Percentiles rank a stretch among this genome's conserved stretches.
Conservation (phyloP, 2,888 invertebrate genomes). For the Tenthredo scrophulariae region DNA sequence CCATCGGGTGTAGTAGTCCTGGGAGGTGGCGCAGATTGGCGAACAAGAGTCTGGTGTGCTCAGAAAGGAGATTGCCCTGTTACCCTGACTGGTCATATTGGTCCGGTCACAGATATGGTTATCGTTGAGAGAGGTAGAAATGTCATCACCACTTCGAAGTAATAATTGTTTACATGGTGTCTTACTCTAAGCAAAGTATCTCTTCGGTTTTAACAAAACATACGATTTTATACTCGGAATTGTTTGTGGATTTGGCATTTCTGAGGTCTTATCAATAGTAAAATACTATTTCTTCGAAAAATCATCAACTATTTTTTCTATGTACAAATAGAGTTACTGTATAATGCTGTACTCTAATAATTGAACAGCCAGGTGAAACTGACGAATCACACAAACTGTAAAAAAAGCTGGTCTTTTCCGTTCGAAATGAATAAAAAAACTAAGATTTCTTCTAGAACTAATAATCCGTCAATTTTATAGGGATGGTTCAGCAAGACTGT, state of each 20-base stretch:
- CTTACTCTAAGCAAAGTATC: neutral
- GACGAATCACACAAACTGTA: neutral
- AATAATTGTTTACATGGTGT: constrained; percentile 62
- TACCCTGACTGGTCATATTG: constrained; percentile 84
- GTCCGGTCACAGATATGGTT: constrained; percentile 82
- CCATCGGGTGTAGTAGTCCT: constrained; percentile 86
- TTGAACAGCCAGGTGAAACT: neutral
- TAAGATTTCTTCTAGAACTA: constrained; percentile 21
- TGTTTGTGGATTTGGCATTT: neutral
- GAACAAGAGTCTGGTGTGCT: constrained; percentile 86
- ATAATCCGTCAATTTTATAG: constrained; percentile 69
- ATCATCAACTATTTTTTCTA: neutral
- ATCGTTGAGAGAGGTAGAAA: constrained; percentile 86
- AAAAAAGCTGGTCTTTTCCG: neutral
- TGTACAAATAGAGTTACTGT: neutral
- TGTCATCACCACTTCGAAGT: constrained; percentile 85
- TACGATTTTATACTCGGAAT: neutral
- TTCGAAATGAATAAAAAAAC: constrained; percentile 9
- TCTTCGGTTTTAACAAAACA: neutral
- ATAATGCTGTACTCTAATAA: neutral
- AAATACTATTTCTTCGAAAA: constrained; percentile 49
- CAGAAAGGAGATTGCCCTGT: constrained; percentile 85
- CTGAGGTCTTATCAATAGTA: constrained; percentile 11
- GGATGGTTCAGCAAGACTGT: constrained; percentile 85
- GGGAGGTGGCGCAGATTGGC: constrained; percentile 85